These are phyloP conservation scores for Dasysyrphus tricinctus DNA, from an alignment of 2,888 invertebrate genomes.

Conservation along the genomic window DNA sequence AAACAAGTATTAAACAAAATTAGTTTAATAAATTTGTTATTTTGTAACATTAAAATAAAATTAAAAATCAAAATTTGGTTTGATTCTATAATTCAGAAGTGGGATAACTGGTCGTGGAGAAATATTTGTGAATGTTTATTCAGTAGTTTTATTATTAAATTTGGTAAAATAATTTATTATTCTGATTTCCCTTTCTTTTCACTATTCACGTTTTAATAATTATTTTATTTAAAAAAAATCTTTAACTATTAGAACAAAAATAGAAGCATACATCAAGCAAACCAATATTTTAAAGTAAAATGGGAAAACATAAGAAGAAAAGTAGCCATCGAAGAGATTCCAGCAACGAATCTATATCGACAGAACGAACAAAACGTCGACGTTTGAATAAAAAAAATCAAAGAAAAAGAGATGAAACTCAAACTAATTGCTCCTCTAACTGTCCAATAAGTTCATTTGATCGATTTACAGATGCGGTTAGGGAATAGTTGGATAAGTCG, in stretches of 20 bases:
- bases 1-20: too few species aligned
- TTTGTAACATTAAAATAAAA: too few species aligned
- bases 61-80: too few species aligned
- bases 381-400: neutral
- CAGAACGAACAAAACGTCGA: neutral
- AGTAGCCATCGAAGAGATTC: neutral
- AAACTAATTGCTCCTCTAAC: neutral
- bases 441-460: neutral
- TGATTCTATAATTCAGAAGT: slow-evolving; percentile 1
- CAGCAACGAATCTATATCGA: neutral
- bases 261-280: too few species aligned
- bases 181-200: neutral
- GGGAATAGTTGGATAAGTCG: neutral
- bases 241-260: too few species aligned
- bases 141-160: too few species aligned
- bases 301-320: neutral
- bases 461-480: slow-evolving; percentile 5
- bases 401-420: neutral
- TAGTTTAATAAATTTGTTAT: too few species aligned
- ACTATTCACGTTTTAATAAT: neutral
- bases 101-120: neutral
- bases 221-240: neutral
- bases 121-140: too few species aligned
- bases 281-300: too few species aligned
- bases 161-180: neutral